Conservation (phyloP, 2,113 vertebrate genomes). For the Nesoenas mayeri region DNA sequence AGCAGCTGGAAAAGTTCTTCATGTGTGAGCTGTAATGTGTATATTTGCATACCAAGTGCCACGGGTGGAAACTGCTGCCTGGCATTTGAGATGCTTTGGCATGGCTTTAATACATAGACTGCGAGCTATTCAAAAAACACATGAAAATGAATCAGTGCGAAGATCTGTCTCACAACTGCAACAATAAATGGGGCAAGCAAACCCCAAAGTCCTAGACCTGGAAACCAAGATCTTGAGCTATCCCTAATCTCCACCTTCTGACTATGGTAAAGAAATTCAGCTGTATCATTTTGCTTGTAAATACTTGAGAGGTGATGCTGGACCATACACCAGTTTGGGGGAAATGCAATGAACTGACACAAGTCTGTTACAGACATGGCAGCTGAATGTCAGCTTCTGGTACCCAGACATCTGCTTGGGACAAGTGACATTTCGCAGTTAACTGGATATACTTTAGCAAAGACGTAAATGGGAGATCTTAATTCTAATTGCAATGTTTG, state of each 20-base stretch:
- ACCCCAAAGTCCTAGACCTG: not conserved
- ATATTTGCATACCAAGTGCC: not conserved
- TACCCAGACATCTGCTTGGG: not conserved
- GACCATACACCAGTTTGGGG: not conserved
- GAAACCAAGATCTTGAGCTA: not conserved
- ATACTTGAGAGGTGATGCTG: not conserved
- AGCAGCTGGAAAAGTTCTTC: conserved; percentile 50
- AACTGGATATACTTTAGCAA: conserved; percentile 6
- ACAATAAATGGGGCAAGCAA: not conserved
- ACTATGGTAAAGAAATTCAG: not conserved
- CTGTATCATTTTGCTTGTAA: not conserved
- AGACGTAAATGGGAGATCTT: conserved; percentile 13
- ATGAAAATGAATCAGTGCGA: not conserved
- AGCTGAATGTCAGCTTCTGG: not conserved
- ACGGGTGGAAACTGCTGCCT: not conserved
- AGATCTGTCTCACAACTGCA: not conserved
- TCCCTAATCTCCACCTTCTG: not conserved
- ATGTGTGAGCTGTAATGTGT: conserved; percentile 22
- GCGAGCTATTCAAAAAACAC: not conserved
- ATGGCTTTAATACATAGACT: conserved; percentile 4
- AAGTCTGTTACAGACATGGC: not conserved
- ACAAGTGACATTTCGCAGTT: conserved; percentile 14
- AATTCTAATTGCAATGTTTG: conserved; percentile 28
- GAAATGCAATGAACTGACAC: not conserved
- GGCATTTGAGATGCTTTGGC: not conserved